A percentile compares a stretch with the other conserved stretches of the same genome.
These are phyloP conservation scores for Chelidonichthys spinosus DNA, from an alignment of 2,797 vertebrate genomes.

Conservation along the genomic window DNA sequence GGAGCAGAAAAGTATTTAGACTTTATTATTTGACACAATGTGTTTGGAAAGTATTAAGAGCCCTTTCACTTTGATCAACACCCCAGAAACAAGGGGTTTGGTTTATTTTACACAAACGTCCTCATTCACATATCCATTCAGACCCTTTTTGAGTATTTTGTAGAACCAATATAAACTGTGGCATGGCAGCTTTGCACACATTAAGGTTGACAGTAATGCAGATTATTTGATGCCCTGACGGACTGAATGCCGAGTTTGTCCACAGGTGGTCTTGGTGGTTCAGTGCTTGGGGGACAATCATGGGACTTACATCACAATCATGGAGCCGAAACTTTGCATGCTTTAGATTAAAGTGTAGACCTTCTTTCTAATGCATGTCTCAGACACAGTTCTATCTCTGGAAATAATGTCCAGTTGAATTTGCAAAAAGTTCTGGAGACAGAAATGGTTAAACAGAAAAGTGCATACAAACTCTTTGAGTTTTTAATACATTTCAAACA, in stretches of 20 bases:
- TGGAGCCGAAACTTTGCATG: background rate
- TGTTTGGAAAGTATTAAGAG: background rate
- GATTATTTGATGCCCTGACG: background rate
- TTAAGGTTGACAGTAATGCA: background rate
- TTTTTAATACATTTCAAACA: background rate
- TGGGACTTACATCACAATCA: no score
- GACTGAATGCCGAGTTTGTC: background rate
- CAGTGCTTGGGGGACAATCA: background rate
- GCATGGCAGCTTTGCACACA: background rate
- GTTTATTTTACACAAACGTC: background rate
- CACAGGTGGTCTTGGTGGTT: background rate
- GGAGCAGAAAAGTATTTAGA: constrained; percentile 6
- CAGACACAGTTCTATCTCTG: background rate
- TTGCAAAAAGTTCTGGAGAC: background rate
- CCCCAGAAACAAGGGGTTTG: background rate
- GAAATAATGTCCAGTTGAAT: constrained; percentile 1
- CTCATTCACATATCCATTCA: background rate
- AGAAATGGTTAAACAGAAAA: background rate
- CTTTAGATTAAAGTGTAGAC: background rate
- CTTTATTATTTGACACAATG: background rate
- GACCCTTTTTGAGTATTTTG: background rate
- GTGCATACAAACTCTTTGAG: background rate
- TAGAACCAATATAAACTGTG: background rate
- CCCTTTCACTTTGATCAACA: background rate
- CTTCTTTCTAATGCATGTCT: background rate